Evolutionary conservation across 2,113 vertebrate genomes (phyloP), one percentile per base, ranked within the genome.

Genomic region (Crotalus tigris): DNA sequence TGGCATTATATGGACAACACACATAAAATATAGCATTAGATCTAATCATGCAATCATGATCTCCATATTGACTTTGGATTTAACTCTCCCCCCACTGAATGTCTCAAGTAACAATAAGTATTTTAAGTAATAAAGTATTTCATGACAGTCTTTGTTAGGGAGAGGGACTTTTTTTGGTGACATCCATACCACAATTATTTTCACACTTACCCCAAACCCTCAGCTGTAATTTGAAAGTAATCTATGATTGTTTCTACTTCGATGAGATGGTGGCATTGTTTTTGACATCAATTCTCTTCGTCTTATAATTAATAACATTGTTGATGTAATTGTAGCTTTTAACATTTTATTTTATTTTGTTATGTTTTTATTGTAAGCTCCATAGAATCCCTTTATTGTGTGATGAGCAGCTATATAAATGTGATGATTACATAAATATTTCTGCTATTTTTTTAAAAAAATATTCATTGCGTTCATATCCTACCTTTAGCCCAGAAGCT

Each of bases 81-180:
- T 39, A 81, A 39, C 75, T 8, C 33, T 81, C 0, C 19, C 15
- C 15, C 33, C n/a, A 81, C 21, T 81, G 33, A 39, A 39, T 9
- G 5, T 1, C 57, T 55, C 53, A 54, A 17, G 33, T 21, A 11
- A 90, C 33, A 29, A 2, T 13, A 24, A 61, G 12, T 81, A 21
- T 44, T 81, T 81, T 21, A 81, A 39, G 6, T 81, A 39, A 81
- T 21, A 39, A 21, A 1, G 5, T 0, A 0, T 3, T 1, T 3
- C 1, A 1, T 5, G 53, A 13, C 0, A 0, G 7, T 26, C 15
- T 13, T 81, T 81, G 17, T 69, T 5, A 6, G 15, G 33, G 15
- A 5, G 2, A 75, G 33, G 33, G 33, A 39, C 2, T 21, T 81
- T 39, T 33, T 39, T 81, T 9, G 69, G 33, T 8, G 6, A 39